Evolutionary conservation across 2,888 invertebrate species (phyloP).

Genomic region (Caenorhabditis sp.): DNA sequence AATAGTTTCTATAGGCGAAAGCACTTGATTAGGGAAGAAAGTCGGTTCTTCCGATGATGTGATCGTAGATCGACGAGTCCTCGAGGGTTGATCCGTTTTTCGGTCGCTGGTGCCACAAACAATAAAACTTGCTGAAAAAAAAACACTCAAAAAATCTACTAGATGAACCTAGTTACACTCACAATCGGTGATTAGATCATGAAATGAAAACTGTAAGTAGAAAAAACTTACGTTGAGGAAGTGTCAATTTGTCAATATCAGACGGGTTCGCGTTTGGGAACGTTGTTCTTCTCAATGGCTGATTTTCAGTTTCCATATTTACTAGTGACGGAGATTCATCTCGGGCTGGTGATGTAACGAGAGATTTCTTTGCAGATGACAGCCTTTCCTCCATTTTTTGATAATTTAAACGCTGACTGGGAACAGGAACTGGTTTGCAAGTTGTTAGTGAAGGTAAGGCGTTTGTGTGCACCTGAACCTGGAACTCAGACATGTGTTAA

Average conservation of each 20-base stretch:
- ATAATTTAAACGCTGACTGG: constrained; percentile 79
- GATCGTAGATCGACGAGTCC: constrained; percentile 62
- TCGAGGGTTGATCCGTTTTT: constrained; percentile 47
- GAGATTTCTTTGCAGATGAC: constrained; percentile 21
- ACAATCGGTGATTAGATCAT: neutral
- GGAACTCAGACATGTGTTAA: constrained; percentile 19
- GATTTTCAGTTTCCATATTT: too few species aligned
- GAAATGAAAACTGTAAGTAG: constrained; percentile 12
- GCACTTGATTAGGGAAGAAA: constrained; percentile 64
- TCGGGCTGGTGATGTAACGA: constrained; percentile 36
- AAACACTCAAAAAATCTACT: neutral
- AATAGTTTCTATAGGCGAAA: constrained; percentile 51
- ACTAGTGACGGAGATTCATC: neutral
- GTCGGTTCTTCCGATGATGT: constrained; percentile 59
- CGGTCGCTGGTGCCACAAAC: constrained; percentile 61
- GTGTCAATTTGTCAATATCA: constrained; percentile 75
- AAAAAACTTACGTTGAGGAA: constrained; percentile 78
- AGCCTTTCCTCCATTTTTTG: constrained; percentile 80
- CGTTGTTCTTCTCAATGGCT: constrained; percentile 19
- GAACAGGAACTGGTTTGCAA: constrained; percentile 81
- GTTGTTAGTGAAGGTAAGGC: constrained; percentile 62
- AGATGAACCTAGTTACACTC: too few species aligned
- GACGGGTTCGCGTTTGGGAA: constrained; percentile 34
- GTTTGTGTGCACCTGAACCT: constrained; percentile 76
- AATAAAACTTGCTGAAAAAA: constrained; percentile 64